phyloP scores from a whole-genome alignment of 2,888 invertebrate species.

The Muscina levida region DNA sequence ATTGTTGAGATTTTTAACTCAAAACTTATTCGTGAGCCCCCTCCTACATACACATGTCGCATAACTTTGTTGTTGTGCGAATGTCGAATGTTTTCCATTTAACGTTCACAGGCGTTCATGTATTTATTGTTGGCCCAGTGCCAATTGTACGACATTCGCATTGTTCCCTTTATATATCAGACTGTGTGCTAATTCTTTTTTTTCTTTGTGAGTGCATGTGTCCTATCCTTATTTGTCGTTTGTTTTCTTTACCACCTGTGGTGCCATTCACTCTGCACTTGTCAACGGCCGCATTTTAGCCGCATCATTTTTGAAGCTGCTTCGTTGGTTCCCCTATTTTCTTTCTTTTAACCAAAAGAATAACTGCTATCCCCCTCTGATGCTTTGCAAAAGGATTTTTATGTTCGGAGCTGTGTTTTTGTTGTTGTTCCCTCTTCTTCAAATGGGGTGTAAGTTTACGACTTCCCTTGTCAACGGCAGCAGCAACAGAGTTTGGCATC shows the following conservation, averaged over 20 bases:
- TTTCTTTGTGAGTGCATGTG: too few species aligned
- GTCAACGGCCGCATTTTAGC: slow-evolving; percentile 60
- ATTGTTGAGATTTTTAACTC: too few species aligned
- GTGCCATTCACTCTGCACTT: slow-evolving; percentile 56
- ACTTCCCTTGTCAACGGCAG: slow-evolving; percentile 20
- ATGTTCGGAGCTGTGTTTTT: too few species aligned
- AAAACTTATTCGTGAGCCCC: too few species aligned
- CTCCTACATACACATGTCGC: too few species aligned
- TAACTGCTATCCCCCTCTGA: too few species aligned
- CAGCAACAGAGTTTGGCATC: slow-evolving; percentile 36
- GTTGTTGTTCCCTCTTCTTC: background rate
- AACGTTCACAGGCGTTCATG: too few species aligned
- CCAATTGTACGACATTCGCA: slow-evolving; percentile 47
- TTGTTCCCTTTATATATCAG: background rate
- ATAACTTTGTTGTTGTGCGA: background rate
- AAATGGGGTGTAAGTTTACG: slow-evolving; percentile 36
- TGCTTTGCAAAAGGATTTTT: slow-evolving; percentile 1
- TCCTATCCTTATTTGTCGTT: slow-evolving; percentile 21
- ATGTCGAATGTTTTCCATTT: slow-evolving; percentile 8
- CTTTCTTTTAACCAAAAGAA: slow-evolving; percentile 9
- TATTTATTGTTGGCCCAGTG: slow-evolving; percentile 48
- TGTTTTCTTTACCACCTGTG: slow-evolving; percentile 54
- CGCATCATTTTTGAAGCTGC: slow-evolving; percentile 27
- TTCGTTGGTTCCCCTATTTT: slow-evolving; percentile 4
- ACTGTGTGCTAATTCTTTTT: too few species aligned